Percentiles rank a stretch among this genome's conserved stretches.
Evolutionary conservation across 2,797 vertebrate genomes (phyloP).

Genomic region (Synaphobranchus kaupii): DNA sequence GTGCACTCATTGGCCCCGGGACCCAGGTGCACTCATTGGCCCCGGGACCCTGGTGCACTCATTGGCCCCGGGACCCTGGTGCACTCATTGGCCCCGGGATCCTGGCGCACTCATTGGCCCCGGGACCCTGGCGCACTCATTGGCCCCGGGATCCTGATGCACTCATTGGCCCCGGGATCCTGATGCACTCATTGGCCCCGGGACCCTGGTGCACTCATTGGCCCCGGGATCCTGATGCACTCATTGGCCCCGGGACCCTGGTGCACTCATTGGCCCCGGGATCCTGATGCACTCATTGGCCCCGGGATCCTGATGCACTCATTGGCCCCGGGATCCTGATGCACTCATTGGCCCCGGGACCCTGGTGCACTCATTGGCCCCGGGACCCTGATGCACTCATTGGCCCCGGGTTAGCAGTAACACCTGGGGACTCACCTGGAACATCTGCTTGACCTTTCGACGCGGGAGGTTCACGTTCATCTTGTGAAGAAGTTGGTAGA

Average conservation of each 20-base stretch:
- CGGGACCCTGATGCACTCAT: background rate
- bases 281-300: too few species aligned
- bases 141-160: background rate
- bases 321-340: background rate
- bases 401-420: background rate
- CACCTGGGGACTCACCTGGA: slow-evolving; percentile 82
- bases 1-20: background rate
- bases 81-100: background rate
- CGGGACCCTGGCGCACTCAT: too few species aligned
- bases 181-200: background rate
- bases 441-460: slow-evolving; percentile 98
- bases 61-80: background rate
- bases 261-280: background rate
- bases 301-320: too few species aligned
- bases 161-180: background rate
- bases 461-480: slow-evolving; percentile 94
- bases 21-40: too few species aligned
- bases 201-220: too few species aligned
- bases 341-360: background rate
- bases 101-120: background rate
- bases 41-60: too few species aligned
- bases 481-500: slow-evolving; percentile 95
- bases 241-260: background rate
- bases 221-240: too few species aligned
- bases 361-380: background rate